Percentiles rank a stretch among this genome's conserved stretches.
phyloP scores from a whole-genome alignment of 2,797 vertebrate species.

The Rachycentron canadum region DNA sequence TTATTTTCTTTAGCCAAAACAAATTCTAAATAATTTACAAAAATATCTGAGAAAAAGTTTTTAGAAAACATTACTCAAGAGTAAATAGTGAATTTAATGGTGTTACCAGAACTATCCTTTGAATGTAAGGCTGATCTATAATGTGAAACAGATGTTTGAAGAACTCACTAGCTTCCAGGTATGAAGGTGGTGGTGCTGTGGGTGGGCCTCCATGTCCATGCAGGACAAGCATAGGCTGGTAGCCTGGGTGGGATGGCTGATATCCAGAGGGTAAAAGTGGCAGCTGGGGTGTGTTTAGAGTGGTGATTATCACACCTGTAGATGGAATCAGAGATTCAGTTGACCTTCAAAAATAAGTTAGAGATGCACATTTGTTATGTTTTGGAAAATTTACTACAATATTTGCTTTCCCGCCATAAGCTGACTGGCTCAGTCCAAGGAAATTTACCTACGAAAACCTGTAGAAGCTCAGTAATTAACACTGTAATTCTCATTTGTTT shows the following conservation, averaged over 20 bases:
- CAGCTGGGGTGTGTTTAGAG: slow-evolving; percentile 43
- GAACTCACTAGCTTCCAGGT: slow-evolving; percentile 64
- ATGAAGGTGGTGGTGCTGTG: slow-evolving; percentile 56
- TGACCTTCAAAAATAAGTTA: background rate
- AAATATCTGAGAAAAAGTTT: background rate
- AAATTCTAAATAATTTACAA: background rate
- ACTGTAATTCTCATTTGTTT: background rate
- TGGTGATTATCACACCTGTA: slow-evolving; percentile 47
- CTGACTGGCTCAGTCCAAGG: background rate
- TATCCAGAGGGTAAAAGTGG: background rate
- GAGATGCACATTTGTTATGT: background rate
- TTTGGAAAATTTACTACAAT: background rate
- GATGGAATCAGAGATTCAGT: slow-evolving; percentile 7
- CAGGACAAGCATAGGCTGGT: slow-evolving; percentile 68
- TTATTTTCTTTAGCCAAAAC: background rate
- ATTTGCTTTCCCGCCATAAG: background rate
- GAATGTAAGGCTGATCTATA: too few species aligned
- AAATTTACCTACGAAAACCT: background rate
- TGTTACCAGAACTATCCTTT: background rate
- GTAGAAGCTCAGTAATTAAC: background rate
- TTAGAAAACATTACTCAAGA: background rate
- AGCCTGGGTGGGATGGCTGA: slow-evolving; percentile 58
- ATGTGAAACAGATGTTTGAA: background rate
- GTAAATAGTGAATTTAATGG: background rate
- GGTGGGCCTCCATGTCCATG: slow-evolving; percentile 31